Evolutionary conservation across 2,113 vertebrate species (phyloP).

Genomic region (Nettapus auritus): DNA sequence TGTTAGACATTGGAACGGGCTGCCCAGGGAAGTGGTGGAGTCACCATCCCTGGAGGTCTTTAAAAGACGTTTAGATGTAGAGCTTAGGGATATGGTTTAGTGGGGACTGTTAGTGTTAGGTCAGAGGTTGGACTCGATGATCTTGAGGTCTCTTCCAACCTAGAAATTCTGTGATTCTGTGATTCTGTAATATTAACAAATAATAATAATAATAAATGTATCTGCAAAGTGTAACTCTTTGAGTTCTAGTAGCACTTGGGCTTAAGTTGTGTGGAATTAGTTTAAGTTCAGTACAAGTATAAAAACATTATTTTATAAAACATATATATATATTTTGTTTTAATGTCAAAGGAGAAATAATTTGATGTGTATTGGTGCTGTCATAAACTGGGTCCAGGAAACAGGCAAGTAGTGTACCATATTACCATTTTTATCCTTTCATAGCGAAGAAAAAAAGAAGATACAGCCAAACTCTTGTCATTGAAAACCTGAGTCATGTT

Average conservation of each 20-base stretch:
- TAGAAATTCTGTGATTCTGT: too few relatives aligned
- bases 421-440: constrained; percentile 46
- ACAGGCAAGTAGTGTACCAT: constrained; percentile 7
- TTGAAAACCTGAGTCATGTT: neutral
- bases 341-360: neutral
- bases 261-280: neutral
- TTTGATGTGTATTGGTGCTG: constrained; percentile 6
- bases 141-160: too few relatives aligned
- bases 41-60: too few relatives aligned
- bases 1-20: too few relatives aligned
- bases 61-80: too few relatives aligned
- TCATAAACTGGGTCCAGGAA: constrained; percentile 33
- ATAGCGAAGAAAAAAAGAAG: neutral
- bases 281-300: neutral
- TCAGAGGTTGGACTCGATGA: too few relatives aligned
- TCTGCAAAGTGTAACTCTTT: neutral
- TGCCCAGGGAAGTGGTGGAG: too few relatives aligned
- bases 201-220: neutral
- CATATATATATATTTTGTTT: neutral
- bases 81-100: too few relatives aligned
- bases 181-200: too few relatives aligned
- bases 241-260: neutral
- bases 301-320: neutral
- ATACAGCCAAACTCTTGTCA: neutral
- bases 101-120: too few relatives aligned